Percentiles rank a stretch among this genome's conserved stretches.
Evolutionary conservation across 2,888 invertebrate genomes (phyloP).

Genomic region (Hyppa rectilinea): DNA sequence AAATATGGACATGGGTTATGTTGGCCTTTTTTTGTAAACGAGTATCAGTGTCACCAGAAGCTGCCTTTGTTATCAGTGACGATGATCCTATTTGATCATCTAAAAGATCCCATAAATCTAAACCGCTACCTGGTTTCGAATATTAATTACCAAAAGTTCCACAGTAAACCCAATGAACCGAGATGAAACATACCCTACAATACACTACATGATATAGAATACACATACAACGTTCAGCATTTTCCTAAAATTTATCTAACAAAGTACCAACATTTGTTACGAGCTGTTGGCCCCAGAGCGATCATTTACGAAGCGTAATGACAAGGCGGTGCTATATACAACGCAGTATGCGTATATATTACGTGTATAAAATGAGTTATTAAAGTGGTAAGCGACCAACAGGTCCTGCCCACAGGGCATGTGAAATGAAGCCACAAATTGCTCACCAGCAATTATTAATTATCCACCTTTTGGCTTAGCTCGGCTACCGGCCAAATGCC

Average conservation of each 20-base stretch:
- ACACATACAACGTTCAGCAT: slow-evolving; percentile 22
- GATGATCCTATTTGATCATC: not conserved
- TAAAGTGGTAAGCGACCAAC: slow-evolving; percentile 67
- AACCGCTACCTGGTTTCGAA: slow-evolving; percentile 12
- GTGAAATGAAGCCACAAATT: slow-evolving; percentile 74
- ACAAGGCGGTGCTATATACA: slow-evolving; percentile 35
- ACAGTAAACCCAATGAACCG: slow-evolving; percentile 38
- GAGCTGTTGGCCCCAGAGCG: slow-evolving; percentile 50
- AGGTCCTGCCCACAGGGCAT: slow-evolving; percentile 68
- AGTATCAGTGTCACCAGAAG: slow-evolving; percentile 16
- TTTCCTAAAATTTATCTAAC: slow-evolving; percentile 48
- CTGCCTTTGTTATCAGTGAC: not conserved
- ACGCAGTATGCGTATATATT: slow-evolving; percentile 25
- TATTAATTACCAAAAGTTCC: slow-evolving; percentile 13
- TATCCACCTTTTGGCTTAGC: slow-evolving; percentile 66
- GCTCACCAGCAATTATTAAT: slow-evolving; percentile 73
- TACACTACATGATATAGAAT: slow-evolving; percentile 3
- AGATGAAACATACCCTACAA: slow-evolving; percentile 23
- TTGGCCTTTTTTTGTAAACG: slow-evolving; percentile 13
- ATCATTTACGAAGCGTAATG: slow-evolving; percentile 57
- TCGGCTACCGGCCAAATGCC: slow-evolving; percentile 67
- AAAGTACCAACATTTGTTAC: slow-evolving; percentile 54
- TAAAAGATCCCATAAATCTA: slow-evolving; percentile 4
- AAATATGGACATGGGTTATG: slow-evolving; percentile 18
- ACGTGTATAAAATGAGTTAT: slow-evolving; percentile 51